A percentile compares a stretch with the other conserved stretches of the same genome.
Evolutionary conservation across 2,113 vertebrate species (phyloP).

Genomic region (Eolophus roseicapilla): DNA sequence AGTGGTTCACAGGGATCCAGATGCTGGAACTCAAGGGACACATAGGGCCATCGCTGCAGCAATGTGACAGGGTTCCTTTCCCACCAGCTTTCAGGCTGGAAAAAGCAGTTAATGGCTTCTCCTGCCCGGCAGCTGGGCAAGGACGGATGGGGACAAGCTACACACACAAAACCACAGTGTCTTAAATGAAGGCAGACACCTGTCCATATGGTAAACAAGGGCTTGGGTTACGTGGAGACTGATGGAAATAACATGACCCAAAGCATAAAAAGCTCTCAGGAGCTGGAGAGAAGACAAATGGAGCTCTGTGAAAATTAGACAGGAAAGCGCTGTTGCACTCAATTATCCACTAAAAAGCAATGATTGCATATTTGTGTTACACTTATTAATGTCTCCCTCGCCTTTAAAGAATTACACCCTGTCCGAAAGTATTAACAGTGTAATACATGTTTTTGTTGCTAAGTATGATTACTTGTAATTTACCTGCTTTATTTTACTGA

Average conservation of each 20-base stretch:
- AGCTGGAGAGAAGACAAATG: neutral
- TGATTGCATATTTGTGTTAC: neutral
- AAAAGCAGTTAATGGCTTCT: neutral
- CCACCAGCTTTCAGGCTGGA: neutral
- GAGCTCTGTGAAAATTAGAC: neutral
- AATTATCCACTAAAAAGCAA: neutral
- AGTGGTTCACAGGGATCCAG: neutral
- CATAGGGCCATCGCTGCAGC: rapidly evolving
- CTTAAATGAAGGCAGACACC: neutral
- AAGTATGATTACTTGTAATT: neutral
- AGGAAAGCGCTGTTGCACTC: neutral
- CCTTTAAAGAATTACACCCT: neutral
- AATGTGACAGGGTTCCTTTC: rapidly evolving
- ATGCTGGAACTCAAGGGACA: neutral
- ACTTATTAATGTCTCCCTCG: neutral
- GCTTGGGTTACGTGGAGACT: neutral
- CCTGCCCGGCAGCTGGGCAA: neutral
- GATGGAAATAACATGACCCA: neutral
- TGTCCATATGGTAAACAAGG: neutral
- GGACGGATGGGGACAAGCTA: neutral
- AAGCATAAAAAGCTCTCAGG: neutral
- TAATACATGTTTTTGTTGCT: neutral
- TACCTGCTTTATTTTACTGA: neutral
- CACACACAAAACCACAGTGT: rapidly evolving
- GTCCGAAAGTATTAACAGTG: neutral